phyloP scores from a whole-genome alignment of 1,140 invertebrate genomes.

The Drosophila lacteicornis region DNA sequence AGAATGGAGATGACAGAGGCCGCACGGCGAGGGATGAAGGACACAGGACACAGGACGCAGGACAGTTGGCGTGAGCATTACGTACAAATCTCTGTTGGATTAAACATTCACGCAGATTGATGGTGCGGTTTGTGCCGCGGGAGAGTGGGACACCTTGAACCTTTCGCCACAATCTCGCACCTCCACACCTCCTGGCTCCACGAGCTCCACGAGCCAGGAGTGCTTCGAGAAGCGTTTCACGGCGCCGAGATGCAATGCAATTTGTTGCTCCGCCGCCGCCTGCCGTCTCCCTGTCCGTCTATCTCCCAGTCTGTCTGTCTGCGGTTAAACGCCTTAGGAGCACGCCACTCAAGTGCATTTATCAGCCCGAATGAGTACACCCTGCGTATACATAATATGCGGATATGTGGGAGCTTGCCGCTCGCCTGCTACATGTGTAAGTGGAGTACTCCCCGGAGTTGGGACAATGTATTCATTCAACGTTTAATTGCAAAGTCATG shows the following conservation, averaged over 20 bases:
- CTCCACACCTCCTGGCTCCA: constrained; percentile 1
- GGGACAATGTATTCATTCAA: constrained; percentile 30
- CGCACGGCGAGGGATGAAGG: constrained; percentile 20
- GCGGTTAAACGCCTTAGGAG: constrained; percentile 63
- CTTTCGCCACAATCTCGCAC: constrained; percentile 47
- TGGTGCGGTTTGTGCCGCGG: constrained; percentile 48
- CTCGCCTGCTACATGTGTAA: constrained; percentile 25
- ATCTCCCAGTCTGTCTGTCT: constrained; percentile 39
- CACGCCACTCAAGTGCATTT: constrained; percentile 55
- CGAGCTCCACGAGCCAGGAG: constrained; percentile 10
- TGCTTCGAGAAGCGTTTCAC: constrained; percentile 4
- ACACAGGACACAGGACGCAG: constrained; percentile 17
- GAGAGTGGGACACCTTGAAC: constrained; percentile 62
- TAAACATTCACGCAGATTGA: constrained; percentile 83
- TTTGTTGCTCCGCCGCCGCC: constrained; percentile 54
- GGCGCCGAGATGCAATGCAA: constrained; percentile 47
- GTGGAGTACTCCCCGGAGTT: constrained; percentile 27
- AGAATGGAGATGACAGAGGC: constrained; percentile 47
- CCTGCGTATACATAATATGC: constrained; percentile 19
- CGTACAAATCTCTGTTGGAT: constrained; percentile 74
- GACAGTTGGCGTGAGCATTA: constrained; percentile 44
- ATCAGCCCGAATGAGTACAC: constrained; percentile 45
- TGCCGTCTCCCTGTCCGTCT: constrained; percentile 40
- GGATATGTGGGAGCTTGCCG: constrained; percentile 1
- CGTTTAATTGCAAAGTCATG: constrained; percentile 48